These are phyloP conservation scores for Arenaria interpres DNA, from an alignment of 2,113 vertebrate species.

Conservation along the genomic window DNA sequence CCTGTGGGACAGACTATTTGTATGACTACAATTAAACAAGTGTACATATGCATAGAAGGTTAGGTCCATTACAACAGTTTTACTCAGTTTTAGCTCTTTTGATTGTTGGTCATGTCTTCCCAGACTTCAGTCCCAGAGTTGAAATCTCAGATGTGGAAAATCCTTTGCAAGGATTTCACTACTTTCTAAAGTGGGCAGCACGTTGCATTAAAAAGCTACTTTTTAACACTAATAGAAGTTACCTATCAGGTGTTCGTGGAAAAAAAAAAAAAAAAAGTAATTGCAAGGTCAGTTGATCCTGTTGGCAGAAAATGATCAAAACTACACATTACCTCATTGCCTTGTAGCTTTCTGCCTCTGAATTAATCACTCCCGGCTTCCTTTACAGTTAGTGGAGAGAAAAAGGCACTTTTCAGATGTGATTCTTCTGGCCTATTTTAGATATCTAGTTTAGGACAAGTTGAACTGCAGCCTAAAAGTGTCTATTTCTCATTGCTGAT, in stretches of 20 bases:
- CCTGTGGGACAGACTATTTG: not conserved
- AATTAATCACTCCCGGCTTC: not conserved
- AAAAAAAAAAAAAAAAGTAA: not conserved
- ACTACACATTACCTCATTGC: not conserved
- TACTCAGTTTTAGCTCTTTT: not conserved
- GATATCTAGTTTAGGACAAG: conserved; percentile 40
- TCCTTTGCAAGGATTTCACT: not conserved
- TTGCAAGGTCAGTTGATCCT: not conserved
- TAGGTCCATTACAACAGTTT: not conserved
- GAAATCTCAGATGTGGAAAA: not conserved
- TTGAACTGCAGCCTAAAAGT: conserved; percentile 50
- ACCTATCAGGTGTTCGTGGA: not conserved
- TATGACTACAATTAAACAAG: not conserved
- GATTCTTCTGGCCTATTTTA: conserved; percentile 48
- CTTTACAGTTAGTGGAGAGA: not conserved
- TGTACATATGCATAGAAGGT: not conserved
- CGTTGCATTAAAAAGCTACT: not conserved
- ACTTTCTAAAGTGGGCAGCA: not conserved
- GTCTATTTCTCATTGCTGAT: conserved; percentile 48
- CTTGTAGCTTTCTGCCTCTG: conserved; percentile 5
- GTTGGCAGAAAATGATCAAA: conserved; percentile 26
- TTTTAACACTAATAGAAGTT: not conserved
- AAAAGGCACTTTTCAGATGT: not conserved
- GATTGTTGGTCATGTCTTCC: not conserved
- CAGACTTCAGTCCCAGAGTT: not conserved